Evolutionary conservation across 1,140 invertebrate species (phyloP), one percentile per base, ranked within the genome.

Genomic region (Carposina sasakii): DNA sequence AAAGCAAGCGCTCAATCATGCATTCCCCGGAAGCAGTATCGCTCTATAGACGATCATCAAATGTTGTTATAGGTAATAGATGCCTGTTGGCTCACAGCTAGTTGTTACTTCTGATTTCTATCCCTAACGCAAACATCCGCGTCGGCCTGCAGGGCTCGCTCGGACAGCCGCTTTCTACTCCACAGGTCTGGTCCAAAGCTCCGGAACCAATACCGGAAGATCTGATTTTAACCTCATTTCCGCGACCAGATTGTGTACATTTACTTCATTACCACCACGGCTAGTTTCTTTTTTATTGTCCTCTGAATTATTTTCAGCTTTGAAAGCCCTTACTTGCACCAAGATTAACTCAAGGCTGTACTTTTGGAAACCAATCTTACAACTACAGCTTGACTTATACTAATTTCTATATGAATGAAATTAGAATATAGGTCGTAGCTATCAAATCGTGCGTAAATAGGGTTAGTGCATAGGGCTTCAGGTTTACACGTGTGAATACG

Each of bases 211-310:
- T 40, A 56, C 56, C 71, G 73, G 70, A 74, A 69, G 71, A 67
- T 64, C 61, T 66, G 60, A 78, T 78, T 75, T 77, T 67, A 77
- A 64, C 67, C 67, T 75, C 67, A 71, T 77, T 76, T 70, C 65
- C n/a, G n/a, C n/a, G n/a, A n/a, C n/a, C n/a, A n/a, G 64, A 61
- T 67, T 59, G 62, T 62, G 44, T 37, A 47, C 33, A 48, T 26
- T 28, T 2, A 39, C 49, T 48, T 57, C n/a, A n/a, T n/a, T n/a
- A n/a, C n/a, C n/a, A n/a, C n/a, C n/a, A n/a, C n/a, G n/a, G n/a
- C n/a, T n/a, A n/a, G n/a, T n/a, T n/a, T n/a, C n/a, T n/a, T n/a
- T n/a, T n/a, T n/a, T n/a, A n/a, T n/a, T n/a, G n/a, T n/a, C n/a
- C n/a, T n/a, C n/a, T n/a, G n/a, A n/a, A n/a, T n/a, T n/a, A n/a